These are phyloP conservation scores for Cynopterus sphinx DNA, from an alignment of 2,797 vertebrate genomes.

Conservation along the genomic window DNA sequence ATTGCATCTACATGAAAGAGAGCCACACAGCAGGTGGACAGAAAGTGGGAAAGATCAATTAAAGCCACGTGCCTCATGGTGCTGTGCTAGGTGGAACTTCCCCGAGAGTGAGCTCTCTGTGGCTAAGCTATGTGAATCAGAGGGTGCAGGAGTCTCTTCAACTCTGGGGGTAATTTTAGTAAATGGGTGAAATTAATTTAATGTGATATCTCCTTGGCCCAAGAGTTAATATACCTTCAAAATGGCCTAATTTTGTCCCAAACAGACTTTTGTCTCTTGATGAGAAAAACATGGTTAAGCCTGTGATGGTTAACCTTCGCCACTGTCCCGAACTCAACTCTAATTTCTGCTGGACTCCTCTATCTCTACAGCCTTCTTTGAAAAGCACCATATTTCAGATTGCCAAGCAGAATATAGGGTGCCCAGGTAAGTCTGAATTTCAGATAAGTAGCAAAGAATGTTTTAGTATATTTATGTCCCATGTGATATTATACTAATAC, in stretches of 20 bases:
- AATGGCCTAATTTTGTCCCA: background rate
- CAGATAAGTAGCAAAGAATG: background rate
- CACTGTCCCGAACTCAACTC: constrained; percentile 13
- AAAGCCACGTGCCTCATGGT: background rate
- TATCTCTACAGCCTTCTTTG: background rate
- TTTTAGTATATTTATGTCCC: background rate
- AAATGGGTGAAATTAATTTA: constrained; percentile 33
- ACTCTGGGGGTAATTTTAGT: background rate
- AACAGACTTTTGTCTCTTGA: constrained; percentile 17
- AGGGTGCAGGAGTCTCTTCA: background rate
- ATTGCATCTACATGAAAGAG: background rate
- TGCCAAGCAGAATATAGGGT: background rate
- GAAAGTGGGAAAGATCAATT: background rate
- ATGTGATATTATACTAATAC: background rate
- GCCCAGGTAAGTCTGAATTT: background rate
- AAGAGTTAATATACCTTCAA: background rate
- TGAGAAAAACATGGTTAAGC: background rate
- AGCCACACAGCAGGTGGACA: background rate
- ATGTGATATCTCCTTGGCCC: background rate
- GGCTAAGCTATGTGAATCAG: background rate
- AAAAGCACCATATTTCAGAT: background rate
- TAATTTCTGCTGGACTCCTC: background rate
- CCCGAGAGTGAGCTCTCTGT: background rate
- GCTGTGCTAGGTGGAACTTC: background rate
- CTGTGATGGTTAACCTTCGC: background rate